Evolutionary conservation across 2,888 invertebrate genomes (phyloP).

Genomic region (Lepidochitona cinerea): DNA sequence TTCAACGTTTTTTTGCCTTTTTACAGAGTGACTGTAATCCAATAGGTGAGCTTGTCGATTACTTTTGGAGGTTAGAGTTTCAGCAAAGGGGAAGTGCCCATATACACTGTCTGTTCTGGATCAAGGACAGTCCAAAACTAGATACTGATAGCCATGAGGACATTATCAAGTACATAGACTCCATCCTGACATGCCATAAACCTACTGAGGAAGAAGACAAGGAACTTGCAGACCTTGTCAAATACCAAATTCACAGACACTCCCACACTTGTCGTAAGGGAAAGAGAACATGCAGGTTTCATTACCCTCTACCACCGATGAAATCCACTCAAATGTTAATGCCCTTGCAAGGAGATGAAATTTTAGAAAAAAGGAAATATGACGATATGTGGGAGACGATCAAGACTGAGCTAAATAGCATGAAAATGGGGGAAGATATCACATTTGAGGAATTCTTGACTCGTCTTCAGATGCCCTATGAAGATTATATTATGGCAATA

Average conservation of each 20-base stretch:
- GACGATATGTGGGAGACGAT: not conserved
- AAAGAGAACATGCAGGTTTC: not conserved
- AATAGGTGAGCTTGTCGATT: not conserved
- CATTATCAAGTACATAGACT: not conserved
- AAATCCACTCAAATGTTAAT: not conserved
- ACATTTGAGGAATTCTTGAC: not conserved
- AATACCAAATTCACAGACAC: not conserved
- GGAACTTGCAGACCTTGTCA: too few relatives aligned
- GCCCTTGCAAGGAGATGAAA: not conserved
- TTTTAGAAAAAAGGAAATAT: too few relatives aligned
- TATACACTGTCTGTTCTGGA: not conserved
- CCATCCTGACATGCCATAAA: not conserved
- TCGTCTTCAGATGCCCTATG: not conserved
- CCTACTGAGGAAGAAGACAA: not conserved
- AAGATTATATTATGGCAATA: conserved; percentile 8
- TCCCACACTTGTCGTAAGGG: not conserved
- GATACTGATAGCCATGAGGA: conserved; percentile 2
- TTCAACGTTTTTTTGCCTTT: not conserved
- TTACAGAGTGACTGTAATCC: not conserved
- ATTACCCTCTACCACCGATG: conserved; percentile 4
- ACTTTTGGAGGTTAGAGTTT: conserved; percentile 9
- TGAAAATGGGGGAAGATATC: not conserved
- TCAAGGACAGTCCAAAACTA: not conserved
- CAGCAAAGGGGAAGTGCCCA: conserved; percentile 11
- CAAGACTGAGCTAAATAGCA: not conserved